Percentiles rank a stretch among this genome's conserved stretches.
Evolutionary conservation across 2,888 invertebrate genomes (phyloP).

Genomic region (Heliconius erato): DNA sequence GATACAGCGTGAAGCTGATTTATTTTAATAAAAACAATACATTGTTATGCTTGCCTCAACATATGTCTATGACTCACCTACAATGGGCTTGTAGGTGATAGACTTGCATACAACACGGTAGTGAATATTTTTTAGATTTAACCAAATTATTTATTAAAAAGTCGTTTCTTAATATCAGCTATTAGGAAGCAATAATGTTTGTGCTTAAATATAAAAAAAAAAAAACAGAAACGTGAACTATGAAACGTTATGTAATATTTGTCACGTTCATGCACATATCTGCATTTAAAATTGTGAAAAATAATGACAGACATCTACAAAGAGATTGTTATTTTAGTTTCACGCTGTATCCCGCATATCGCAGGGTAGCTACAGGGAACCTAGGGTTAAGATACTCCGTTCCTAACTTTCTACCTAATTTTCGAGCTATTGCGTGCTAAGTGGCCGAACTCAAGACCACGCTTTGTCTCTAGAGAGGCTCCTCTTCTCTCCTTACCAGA

Average conservation of each 20-base stretch:
- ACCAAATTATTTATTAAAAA: background rate
- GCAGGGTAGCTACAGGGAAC: too few relatives aligned
- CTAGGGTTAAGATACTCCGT: too few relatives aligned
- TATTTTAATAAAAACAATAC: too few relatives aligned
- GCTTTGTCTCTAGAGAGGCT: too few relatives aligned
- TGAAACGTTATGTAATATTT: conserved; percentile 15
- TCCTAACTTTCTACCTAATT: too few relatives aligned
- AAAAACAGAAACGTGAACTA: conserved; percentile 11
- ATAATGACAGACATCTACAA: too few relatives aligned
- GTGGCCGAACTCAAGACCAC: too few relatives aligned
- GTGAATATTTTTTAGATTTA: background rate
- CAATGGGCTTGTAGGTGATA: background rate
- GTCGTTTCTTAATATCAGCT: background rate
- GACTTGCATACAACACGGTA: background rate
- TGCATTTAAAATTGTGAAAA: background rate
- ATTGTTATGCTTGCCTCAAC: background rate
- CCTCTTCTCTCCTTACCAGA: too few relatives aligned
- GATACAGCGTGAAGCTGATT: too few relatives aligned
- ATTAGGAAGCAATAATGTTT: background rate
- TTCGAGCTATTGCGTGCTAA: too few relatives aligned
- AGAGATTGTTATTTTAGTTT: background rate
- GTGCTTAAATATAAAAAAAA: background rate
- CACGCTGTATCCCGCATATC: background rate
- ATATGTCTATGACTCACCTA: background rate
- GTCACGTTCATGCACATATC: conserved; percentile 19